Conservation (phyloP, 92 coral and sea anemone species). For the Desmophyllum pertusum region DNA sequence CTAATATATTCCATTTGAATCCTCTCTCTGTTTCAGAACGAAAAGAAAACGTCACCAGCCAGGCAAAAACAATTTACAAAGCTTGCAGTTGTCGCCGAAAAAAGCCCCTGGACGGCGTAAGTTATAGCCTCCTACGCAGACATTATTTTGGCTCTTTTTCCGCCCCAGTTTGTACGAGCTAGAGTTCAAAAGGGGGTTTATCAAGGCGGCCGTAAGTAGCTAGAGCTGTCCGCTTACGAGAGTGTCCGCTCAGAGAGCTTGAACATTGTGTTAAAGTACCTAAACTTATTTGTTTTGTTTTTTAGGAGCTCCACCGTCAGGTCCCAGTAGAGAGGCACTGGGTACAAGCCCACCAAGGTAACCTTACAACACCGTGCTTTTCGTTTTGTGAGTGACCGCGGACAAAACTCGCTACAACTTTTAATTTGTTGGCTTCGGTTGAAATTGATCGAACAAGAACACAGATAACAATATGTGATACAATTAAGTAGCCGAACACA, state of each 20-base stretch:
- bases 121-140: too few species aligned
- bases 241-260: too few species aligned
- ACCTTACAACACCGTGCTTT: not conserved
- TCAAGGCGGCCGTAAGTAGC: too few species aligned
- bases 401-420: not conserved
- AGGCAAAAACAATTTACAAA: not conserved
- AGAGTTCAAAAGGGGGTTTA: too few species aligned
- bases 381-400: not conserved
- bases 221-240: too few species aligned
- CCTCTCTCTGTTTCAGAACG: conserved; percentile 9
- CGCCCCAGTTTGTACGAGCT: too few species aligned
- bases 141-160: too few species aligned
- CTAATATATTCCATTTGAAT: not conserved
- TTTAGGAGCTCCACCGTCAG: conserved; percentile 14
- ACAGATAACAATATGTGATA: not conserved
- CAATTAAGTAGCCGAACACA: not conserved
- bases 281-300: not conserved
- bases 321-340: not conserved
- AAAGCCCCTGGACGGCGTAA: conserved; percentile 18
- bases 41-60: not conserved
- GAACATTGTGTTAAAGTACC: not conserved
- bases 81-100: not conserved
- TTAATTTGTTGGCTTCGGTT: not conserved
- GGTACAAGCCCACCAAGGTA: conserved; percentile 20
- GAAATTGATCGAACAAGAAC: not conserved